Conservation (phyloP, 2,113 vertebrate species). For the Xyliphius kryptos region DNA sequence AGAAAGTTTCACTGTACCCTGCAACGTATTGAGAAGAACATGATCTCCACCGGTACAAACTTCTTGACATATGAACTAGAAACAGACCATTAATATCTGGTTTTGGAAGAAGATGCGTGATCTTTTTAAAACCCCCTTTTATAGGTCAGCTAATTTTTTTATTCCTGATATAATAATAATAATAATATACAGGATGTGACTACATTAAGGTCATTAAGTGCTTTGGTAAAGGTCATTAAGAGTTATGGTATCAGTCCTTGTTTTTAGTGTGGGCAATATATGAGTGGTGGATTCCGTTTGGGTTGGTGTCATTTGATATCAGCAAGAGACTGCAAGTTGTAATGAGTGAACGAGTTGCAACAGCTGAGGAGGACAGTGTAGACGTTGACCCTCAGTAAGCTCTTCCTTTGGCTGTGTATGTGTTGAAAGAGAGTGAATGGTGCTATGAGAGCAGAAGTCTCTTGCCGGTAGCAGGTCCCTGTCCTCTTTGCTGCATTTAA, state of each 20-base stretch:
- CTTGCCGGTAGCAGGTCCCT: constrained; percentile 6
- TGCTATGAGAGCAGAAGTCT: too few relatives aligned
- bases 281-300: constrained; percentile 16
- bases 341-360: constrained; percentile 63
- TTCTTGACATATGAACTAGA: constrained; percentile 31
- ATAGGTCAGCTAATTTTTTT: background rate
- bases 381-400: constrained; percentile 51
- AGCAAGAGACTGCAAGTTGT: constrained; percentile 40
- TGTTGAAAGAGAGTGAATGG: constrained; percentile 16
- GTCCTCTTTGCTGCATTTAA: constrained; percentile 7
- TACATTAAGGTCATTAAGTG: too few relatives aligned
- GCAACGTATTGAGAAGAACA: constrained; percentile 11
- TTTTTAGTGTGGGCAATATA: background rate
- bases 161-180: background rate
- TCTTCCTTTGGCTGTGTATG: constrained; percentile 45
- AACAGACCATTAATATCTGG: constrained; percentile 7
- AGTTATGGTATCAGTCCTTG: background rate
- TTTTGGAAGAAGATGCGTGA: constrained; percentile 1
- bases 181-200: background rate
- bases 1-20: background rate
- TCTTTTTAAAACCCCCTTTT: constrained; percentile 9
- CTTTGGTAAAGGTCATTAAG: too few relatives aligned
- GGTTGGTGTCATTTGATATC: constrained; percentile 20
- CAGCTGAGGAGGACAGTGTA: constrained; percentile 69
- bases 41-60: constrained; percentile 11